phyloP scores from a whole-genome alignment of 1,140 invertebrate species.

The Ectropis grisescens region DNA sequence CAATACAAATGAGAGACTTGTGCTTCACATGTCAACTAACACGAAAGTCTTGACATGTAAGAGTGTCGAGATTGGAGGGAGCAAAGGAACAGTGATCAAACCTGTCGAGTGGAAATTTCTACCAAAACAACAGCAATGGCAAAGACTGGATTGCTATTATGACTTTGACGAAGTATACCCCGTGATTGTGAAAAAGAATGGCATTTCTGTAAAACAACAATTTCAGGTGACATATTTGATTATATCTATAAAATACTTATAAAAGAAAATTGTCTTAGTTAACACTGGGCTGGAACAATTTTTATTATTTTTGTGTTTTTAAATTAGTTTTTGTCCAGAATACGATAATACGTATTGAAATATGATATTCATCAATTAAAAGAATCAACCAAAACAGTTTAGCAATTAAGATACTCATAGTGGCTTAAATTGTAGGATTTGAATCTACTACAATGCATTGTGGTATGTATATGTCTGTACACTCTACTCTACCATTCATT shows the following conservation, averaged over 20 bases:
- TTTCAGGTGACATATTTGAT: slow-evolving; percentile 69
- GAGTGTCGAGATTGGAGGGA: slow-evolving; percentile 51
- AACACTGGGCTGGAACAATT: no score
- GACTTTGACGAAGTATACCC: slow-evolving; percentile 78
- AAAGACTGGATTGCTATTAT: slow-evolving; percentile 77
- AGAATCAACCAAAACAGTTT: no score
- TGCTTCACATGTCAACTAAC: slow-evolving; percentile 68
- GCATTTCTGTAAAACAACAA: slow-evolving; percentile 74
- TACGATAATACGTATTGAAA: no score
- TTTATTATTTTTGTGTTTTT: no score
- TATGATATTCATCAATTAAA: no score
- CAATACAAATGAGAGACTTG: slow-evolving; percentile 55
- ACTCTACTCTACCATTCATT: no score
- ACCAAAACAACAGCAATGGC: slow-evolving; percentile 75
- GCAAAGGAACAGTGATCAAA: slow-evolving; percentile 53
- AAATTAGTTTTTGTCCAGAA: no score
- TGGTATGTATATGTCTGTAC: no score
- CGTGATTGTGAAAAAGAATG: slow-evolving; percentile 70
- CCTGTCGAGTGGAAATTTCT: slow-evolving; percentile 77
- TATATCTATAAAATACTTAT: background rate
- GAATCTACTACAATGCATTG: no score
- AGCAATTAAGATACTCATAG: no score
- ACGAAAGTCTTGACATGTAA: slow-evolving; percentile 62
- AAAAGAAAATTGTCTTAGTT: no score
- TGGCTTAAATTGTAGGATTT: no score